Percentiles rank a stretch among this genome's conserved stretches.
Conservation (phyloP, 2,113 vertebrate species). For the Podarcis muralis region DNA sequence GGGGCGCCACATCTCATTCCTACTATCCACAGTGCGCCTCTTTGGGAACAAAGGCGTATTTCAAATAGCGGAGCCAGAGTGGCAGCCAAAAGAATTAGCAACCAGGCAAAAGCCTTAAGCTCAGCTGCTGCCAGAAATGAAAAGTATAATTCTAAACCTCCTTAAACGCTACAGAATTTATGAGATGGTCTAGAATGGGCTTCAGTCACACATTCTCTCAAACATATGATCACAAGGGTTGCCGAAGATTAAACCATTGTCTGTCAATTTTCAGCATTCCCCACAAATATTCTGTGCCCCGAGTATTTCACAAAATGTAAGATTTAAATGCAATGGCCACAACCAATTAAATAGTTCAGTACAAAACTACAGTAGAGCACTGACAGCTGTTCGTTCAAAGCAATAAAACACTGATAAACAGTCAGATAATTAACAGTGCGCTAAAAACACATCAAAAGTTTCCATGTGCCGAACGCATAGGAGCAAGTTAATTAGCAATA, state of each 20-base stretch:
- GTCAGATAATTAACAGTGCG: neutral
- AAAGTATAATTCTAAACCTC: neutral
- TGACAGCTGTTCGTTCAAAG: neutral
- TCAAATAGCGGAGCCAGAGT: neutral
- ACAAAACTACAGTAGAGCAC: neutral
- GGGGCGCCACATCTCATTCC: neutral
- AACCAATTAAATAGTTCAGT: neutral
- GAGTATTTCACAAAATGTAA: neutral
- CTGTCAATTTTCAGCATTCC: neutral
- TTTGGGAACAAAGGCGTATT: neutral
- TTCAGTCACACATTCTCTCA: neutral
- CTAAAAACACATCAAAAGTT: neutral
- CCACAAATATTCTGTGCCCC: neutral
- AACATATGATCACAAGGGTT: neutral
- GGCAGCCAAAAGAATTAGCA: neutral
- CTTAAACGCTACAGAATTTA: neutral
- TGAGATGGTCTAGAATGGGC: neutral
- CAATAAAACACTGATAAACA: neutral
- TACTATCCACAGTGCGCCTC: neutral
- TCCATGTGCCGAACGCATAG: neutral
- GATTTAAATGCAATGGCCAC: neutral
- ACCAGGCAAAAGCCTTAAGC: neutral
- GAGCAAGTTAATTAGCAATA: neutral
- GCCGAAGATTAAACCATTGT: neutral
- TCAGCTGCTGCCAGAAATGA: neutral